Evolutionary conservation across 1,140 invertebrate species (phyloP).

Genomic region (Drosophila serrata): DNA sequence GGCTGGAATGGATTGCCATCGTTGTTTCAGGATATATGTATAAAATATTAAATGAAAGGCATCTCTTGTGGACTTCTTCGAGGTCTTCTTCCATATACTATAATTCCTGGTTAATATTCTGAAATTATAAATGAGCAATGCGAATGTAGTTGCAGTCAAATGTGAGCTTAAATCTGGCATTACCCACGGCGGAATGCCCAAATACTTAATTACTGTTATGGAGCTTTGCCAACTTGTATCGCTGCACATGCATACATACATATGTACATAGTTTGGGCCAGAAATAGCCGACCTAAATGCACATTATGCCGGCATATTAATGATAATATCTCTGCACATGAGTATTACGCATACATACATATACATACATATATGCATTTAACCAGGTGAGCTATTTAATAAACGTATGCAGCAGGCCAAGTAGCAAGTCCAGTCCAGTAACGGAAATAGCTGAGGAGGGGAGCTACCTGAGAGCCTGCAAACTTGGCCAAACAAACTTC

Average conservation of each 20-base stretch:
- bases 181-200: slow-evolving; percentile 42
- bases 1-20: slow-evolving; percentile 36
- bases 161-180: slow-evolving; percentile 44
- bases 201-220: slow-evolving; percentile 51
- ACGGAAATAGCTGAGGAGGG: neutral
- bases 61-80: neutral
- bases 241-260: slow-evolving; percentile 16
- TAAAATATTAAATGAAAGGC: slow-evolving; percentile 33
- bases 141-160: slow-evolving; percentile 28
- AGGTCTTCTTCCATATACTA: neutral
- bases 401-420: slow-evolving; percentile 2
- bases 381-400: slow-evolving; percentile 25
- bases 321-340: slow-evolving; percentile 36
- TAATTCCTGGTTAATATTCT: slow-evolving; percentile 35
- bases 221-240: slow-evolving; percentile 29
- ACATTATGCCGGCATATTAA: slow-evolving; percentile 64
- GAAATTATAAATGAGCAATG: slow-evolving; percentile 30
- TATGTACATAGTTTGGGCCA: slow-evolving; percentile 1
- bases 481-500: slow-evolving; percentile 34
- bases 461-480: slow-evolving; percentile 5
- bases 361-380: slow-evolving; percentile 8
- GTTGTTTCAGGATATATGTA: neutral
- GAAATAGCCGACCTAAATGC: slow-evolving; percentile 66
- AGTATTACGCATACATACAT: slow-evolving; percentile 29
- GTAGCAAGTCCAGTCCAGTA: neutral